phyloP scores from a whole-genome alignment of 2,888 invertebrate species.

The Flexamia atlantica region DNA sequence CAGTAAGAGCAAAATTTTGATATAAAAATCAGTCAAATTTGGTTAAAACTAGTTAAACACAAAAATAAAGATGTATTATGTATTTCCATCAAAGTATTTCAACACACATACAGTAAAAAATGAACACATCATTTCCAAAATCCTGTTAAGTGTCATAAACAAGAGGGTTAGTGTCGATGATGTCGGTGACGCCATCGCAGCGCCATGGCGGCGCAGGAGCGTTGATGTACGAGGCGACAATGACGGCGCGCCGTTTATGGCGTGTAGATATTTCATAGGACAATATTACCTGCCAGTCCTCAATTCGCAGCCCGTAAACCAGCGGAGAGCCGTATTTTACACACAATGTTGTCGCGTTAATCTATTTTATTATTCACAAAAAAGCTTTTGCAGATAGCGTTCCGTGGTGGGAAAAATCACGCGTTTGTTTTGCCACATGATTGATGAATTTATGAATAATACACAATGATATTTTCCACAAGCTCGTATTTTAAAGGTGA shows the following conservation, averaged over 20 bases:
- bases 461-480: neutral
- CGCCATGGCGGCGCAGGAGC: neutral
- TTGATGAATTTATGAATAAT: neutral
- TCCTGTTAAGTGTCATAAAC: too few species aligned
- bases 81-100: too few species aligned
- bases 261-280: conserved; percentile 27
- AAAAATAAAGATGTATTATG: too few species aligned
- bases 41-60: too few species aligned
- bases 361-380: conserved; percentile 21
- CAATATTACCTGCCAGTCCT: conserved; percentile 35
- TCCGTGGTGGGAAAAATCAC: neutral
- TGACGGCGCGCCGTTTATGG: conserved; percentile 22
- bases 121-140: too few species aligned
- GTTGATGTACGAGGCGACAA: conserved; percentile 17
- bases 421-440: neutral
- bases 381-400: conserved; percentile 7
- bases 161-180: too few species aligned
- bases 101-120: too few species aligned
- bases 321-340: neutral
- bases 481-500: too few species aligned
- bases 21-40: too few species aligned
- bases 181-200: neutral
- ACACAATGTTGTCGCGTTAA: conserved; percentile 1
- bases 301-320: neutral
- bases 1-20: too few species aligned